A percentile compares a stretch with the other conserved stretches of the same genome.
Evolutionary conservation across 1,140 invertebrate genomes (phyloP).

Genomic region (Leptinotarsa texana): DNA sequence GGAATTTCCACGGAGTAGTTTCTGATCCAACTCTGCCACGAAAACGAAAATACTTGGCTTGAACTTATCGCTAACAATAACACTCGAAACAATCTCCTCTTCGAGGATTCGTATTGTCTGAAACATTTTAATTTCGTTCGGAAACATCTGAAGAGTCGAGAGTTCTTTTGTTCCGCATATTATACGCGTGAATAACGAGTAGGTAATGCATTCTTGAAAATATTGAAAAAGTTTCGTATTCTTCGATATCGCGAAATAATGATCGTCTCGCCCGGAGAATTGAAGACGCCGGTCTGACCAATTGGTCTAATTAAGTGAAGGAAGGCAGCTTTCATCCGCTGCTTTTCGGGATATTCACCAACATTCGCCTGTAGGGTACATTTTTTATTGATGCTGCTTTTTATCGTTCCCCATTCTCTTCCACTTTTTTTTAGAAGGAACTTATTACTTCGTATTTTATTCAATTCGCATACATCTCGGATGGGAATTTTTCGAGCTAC

Average conservation of each 20-base stretch:
- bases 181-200: slow-evolving; percentile 20
- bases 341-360: not conserved
- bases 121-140: slow-evolving; percentile 23
- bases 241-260: slow-evolving; percentile 22
- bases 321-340: not conserved
- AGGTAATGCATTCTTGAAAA: slow-evolving; percentile 11
- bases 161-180: slow-evolving; percentile 20
- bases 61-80: not conserved
- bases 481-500: not conserved
- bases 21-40: too few species aligned
- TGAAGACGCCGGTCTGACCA: slow-evolving; percentile 22
- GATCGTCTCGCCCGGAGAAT: slow-evolving; percentile 15
- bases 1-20: too few species aligned
- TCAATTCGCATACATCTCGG: not conserved
- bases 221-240: slow-evolving; percentile 20
- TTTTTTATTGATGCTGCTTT: slow-evolving; percentile 3
- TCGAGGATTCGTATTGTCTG: not conserved
- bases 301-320: slow-evolving; percentile 26
- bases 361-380: not conserved
- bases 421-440: not conserved
- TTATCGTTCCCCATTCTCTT: slow-evolving; percentile 10
- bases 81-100: not conserved
- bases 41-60: not conserved
- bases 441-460: slow-evolving; percentile 1
- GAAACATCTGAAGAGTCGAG: slow-evolving; percentile 14